Base-by-base conservation (phyloP, 1,140 invertebrate species). In the Diplogasteroides magnus region DNA sequence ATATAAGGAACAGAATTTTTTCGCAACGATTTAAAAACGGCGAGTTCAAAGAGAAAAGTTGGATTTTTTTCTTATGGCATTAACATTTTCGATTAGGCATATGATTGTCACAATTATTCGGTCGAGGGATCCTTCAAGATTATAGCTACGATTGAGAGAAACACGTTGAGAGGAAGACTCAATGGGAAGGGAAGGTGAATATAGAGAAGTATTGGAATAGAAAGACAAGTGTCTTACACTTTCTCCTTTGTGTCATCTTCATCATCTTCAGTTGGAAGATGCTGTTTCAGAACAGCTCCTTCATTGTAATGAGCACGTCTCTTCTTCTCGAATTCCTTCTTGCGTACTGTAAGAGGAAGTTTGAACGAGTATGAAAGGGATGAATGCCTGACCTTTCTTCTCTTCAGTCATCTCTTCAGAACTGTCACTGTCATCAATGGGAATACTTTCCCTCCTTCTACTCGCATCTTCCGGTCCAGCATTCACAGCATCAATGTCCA, bases 241-340 rank as follows among this genome's bases (percentile, higher is more conserved):
- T 23, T 27, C 65, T 15, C 31, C 65, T 2, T 57, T 48, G 0
- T n/a, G n/a, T 26, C 19, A 2, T 59, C 65, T 28, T 68, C 59
- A n/a, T 72, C 70, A 19, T 72, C 70, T 28, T 62, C 70, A 55
- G 61, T 56, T 19, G 58, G 48, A 25, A 71, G 27, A 59, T 72
- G 70, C 48, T 48, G 56, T 29, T 73, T 73, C 55, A 80, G 66
- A 61, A 74, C 76, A 57, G 69, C 67, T 31, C 81, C 80, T 84
- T 98, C 95, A 84, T 96, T 94, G 84, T 98, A 98, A 83, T 98
- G 96, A 71, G 91, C 88, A 86, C 94, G 96, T 66, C 94, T 87
- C 83, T 96, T 97, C 56, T 89, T 88, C 60, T 79, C 79, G 61
- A 82, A 82, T 48, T 80, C 72, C 68, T 66, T 62, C n/a, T 76